These are phyloP conservation scores for Brachypodius melanocephalos DNA, from an alignment of 2,113 vertebrate species.

Conservation along the genomic window DNA sequence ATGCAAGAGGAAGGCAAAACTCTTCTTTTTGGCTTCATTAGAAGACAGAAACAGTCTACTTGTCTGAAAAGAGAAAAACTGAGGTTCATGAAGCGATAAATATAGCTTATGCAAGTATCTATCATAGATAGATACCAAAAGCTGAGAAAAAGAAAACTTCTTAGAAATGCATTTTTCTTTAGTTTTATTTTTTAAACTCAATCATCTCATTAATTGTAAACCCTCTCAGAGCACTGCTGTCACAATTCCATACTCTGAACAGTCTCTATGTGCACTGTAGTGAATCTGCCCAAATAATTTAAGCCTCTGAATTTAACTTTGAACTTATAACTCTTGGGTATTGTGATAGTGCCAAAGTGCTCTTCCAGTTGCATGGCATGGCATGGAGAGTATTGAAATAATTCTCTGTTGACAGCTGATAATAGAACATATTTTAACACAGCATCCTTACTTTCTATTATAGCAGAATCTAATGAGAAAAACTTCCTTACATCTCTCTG, in stretches of 20 bases:
- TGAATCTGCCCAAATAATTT: background rate
- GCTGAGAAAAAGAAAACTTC: background rate
- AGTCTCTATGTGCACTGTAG: background rate
- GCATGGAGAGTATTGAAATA: background rate
- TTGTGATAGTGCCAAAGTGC: background rate
- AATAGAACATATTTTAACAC: background rate
- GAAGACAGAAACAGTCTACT: background rate
- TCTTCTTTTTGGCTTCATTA: background rate
- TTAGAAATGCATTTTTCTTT: background rate
- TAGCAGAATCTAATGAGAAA: background rate
- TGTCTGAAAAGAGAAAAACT: background rate
- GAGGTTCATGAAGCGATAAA: background rate
- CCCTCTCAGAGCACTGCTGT: background rate
- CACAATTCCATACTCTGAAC: background rate
- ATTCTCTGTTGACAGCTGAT: background rate
- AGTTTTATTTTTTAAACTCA: background rate
- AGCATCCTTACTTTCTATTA: background rate
- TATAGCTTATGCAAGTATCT: background rate
- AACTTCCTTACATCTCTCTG: background rate
- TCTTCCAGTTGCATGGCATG: background rate
- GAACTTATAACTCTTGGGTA: background rate
- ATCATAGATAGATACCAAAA: background rate
- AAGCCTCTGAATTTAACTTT: background rate
- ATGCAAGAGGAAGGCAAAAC: background rate
- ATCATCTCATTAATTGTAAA: background rate